A percentile compares a stretch with the other conserved stretches of the same genome.
These are phyloP conservation scores for Musca vetustissima DNA, from an alignment of 1,140 invertebrate genomes.

Conservation along the genomic window DNA sequence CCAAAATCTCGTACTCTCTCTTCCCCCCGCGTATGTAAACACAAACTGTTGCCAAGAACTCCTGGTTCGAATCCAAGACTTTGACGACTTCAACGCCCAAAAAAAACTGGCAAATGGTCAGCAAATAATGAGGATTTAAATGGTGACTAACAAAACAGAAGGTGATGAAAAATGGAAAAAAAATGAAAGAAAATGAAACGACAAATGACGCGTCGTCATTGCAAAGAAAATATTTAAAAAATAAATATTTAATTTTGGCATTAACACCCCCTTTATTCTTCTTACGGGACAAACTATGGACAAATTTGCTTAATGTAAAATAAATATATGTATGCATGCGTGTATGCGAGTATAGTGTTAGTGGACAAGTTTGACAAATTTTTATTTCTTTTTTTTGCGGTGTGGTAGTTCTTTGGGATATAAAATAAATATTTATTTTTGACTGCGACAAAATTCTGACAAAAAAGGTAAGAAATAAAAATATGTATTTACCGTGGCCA, in stretches of 20 bases:
- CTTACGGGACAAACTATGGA: not conserved
- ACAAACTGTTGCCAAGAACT: slow-evolving; percentile 1
- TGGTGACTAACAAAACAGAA: not conserved
- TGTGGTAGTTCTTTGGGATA: no score
- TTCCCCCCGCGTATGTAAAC: no score
- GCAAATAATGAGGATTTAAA: slow-evolving; percentile 20
- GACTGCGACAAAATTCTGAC: no score
- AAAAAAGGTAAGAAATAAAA: no score
- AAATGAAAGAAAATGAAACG: no score
- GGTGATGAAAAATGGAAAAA: not conserved
- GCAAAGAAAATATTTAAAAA: slow-evolving; percentile 11
- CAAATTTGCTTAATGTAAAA: slow-evolving; percentile 8
- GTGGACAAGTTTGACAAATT: no score
- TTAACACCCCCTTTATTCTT: not conserved
- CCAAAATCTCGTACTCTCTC: no score
- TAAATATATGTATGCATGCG: slow-evolving; percentile 13
- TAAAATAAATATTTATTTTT: no score
- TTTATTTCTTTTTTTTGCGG: no score
- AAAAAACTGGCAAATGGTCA: slow-evolving; percentile 6
- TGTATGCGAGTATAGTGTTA: no score
- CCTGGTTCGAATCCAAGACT: not conserved
- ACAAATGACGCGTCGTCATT: slow-evolving; percentile 11
- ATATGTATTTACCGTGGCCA: slow-evolving; percentile 1
- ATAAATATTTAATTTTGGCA: slow-evolving; percentile 19
- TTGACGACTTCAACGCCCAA: not conserved